These are phyloP conservation scores for Protodeltote pygarga DNA, from an alignment of 2,888 invertebrate species.

Conservation along the genomic window DNA sequence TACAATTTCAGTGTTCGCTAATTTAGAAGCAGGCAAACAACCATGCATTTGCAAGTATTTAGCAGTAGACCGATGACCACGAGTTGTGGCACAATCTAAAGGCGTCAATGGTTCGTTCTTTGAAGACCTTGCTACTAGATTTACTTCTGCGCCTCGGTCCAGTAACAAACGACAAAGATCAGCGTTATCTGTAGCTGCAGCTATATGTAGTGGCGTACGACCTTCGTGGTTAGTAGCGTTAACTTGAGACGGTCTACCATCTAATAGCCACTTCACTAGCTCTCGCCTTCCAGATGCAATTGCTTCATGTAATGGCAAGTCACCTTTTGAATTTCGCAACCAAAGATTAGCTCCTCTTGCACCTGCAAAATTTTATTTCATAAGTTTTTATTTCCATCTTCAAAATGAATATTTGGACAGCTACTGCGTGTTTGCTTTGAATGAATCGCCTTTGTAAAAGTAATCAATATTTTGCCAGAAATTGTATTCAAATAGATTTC, in stretches of 20 bases:
- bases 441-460: too few relatives aligned
- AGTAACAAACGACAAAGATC: conserved; percentile 96
- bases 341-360: conserved; percentile 94
- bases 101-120: conserved; percentile 96
- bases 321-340: conserved; percentile 96
- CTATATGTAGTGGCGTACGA: conserved; percentile 96
- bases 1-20: conserved; percentile 83
- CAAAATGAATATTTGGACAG: too few relatives aligned
- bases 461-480: too few relatives aligned
- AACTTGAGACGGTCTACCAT: conserved; percentile 93
- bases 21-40: conserved; percentile 92
- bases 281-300: conserved; percentile 96
- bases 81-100: conserved; percentile 95
- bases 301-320: conserved; percentile 98
- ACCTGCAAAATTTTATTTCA: conserved; percentile 57
- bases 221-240: conserved; percentile 97
- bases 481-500: too few relatives aligned
- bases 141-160: conserved; percentile 94
- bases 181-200: conserved; percentile 96
- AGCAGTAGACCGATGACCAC: conserved; percentile 95
- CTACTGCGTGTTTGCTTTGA: too few relatives aligned
- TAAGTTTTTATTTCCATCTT: conserved; percentile 1
- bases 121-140: conserved; percentile 93
- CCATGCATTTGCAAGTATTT: conserved; percentile 97
- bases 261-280: conserved; percentile 95